Base-by-base conservation (phyloP, 2,797 vertebrate genomes). In the Darevskia nairensis region DNA sequence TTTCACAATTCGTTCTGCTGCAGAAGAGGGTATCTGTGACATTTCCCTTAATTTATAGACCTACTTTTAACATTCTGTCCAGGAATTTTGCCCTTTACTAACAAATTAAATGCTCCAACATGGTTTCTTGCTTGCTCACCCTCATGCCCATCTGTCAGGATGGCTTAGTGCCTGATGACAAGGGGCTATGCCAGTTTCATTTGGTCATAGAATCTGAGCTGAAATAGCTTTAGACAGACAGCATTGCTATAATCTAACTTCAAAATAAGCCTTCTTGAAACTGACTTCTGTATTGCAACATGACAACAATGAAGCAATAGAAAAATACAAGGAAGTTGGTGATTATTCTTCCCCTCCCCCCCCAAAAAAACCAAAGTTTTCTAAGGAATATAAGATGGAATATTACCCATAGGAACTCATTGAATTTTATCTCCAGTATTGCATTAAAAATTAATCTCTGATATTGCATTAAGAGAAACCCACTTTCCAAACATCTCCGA, bases 41-140 rank as follows among this genome's bases (percentile, higher is more conserved):
- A 80, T 91, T 92, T 88, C 90, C 91, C 93, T 91, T 89, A 92
- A 95, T 95, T 87, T 93, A 90, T 89, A 95, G 86, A 93, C 94
- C 91, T 80, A 91, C 68, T 82, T 95, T 96, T 96, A 86, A 94
- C 93, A 92, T 11, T 82, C 94, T 94, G 93, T 93, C 95, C 95
- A 93, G 95, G 94, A 96, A 95, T 96, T 95, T 90, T 96, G 96
- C 96, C 96, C 96, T 96, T 96, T 96, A 95, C 96, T 97, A 94
- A 90, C 93, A 94, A 94, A 95, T 95, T 97, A 96, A 97, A 95
- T 95, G 95, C 94, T 96, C 94, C 94, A 95, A 95, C 96, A 97
- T 90, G 6, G 95, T 91, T 95, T 93, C 96, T 96, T 95, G 92
- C 94, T 95, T 95, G 96, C 95, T 96, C 96, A 69, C 79, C 74